Evolutionary conservation across 2,888 invertebrate species (phyloP).

Genomic region (Nesidiocoris tenuis): DNA sequence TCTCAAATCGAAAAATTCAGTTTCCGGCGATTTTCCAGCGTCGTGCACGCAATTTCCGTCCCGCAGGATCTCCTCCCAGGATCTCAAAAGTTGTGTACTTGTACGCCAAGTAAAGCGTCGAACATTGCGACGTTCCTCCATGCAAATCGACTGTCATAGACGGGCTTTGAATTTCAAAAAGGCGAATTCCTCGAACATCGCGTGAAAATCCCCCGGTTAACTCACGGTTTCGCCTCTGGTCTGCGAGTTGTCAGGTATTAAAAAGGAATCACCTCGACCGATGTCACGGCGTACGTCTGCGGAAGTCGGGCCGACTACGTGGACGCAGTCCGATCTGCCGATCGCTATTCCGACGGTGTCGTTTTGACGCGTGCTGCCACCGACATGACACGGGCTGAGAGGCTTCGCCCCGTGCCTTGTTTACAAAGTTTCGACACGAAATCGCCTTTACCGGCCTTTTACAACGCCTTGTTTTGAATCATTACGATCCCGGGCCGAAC

Average conservation of each 20-base stretch:
- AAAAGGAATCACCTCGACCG: background rate
- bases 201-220: background rate
- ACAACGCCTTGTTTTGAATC: conserved; percentile 18
- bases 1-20: no score
- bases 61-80: background rate
- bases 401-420: background rate
- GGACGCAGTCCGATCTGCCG: background rate
- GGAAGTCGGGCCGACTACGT: background rate
- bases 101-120: background rate
- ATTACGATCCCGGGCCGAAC: background rate
- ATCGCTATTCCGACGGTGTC: background rate
- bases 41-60: conserved; percentile 1
- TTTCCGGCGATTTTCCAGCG: no score
- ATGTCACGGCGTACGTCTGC: background rate
- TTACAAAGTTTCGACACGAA: background rate
- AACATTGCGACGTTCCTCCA: background rate
- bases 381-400: background rate
- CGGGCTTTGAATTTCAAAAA: background rate
- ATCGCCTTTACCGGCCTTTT: conserved; percentile 14
- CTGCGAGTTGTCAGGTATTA: background rate
- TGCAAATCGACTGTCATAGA: background rate
- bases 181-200: background rate
- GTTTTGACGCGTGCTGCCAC: background rate
- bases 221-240: background rate
- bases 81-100: no score